Percentiles rank a stretch among this genome's conserved stretches.
These are phyloP conservation scores for Pantherophis alleghaniensis DNA, from an alignment of 2,797 vertebrate species.

Conservation along the genomic window DNA sequence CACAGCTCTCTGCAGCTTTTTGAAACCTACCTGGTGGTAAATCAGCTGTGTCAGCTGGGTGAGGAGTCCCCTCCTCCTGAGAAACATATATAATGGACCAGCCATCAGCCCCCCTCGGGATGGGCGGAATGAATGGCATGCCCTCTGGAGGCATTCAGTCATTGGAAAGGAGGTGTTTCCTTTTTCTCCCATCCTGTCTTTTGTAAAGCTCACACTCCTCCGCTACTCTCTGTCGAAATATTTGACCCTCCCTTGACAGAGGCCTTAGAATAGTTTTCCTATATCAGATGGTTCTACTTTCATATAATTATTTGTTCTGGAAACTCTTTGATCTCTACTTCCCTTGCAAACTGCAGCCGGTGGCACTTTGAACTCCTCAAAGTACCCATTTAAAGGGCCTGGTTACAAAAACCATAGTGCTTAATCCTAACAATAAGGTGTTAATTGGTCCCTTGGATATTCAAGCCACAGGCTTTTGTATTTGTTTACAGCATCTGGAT, in stretches of 20 bases:
- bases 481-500: slow-evolving; percentile 60
- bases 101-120: neutral
- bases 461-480: slow-evolving; percentile 43
- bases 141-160: slow-evolving; percentile 16
- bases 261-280: slow-evolving; percentile 55
- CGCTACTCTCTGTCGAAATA: slow-evolving; percentile 40
- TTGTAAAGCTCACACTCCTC: slow-evolving; percentile 40
- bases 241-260: slow-evolving; percentile 53
- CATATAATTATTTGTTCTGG: slow-evolving; percentile 68
- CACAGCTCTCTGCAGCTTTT: slow-evolving; percentile 23
- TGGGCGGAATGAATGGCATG: slow-evolving; percentile 1
- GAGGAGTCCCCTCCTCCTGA: slow-evolving; percentile 14
- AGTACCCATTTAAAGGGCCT: slow-evolving; percentile 62
- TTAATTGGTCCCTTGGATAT: slow-evolving; percentile 69
- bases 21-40: neutral
- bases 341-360: slow-evolving; percentile 52
- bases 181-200: slow-evolving; percentile 47
- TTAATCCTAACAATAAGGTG: slow-evolving; percentile 70
- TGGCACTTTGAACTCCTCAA: slow-evolving; percentile 63
- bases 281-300: slow-evolving; percentile 60
- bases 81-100: slow-evolving; percentile 10
- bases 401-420: slow-evolving; percentile 60
- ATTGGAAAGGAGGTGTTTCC: slow-evolving; percentile 25
- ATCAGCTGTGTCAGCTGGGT: slow-evolving; percentile 24
- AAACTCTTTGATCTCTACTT: slow-evolving; percentile 70